Base-by-base conservation (phyloP, 2,113 vertebrate genomes). In the Empidonax traillii region DNA sequence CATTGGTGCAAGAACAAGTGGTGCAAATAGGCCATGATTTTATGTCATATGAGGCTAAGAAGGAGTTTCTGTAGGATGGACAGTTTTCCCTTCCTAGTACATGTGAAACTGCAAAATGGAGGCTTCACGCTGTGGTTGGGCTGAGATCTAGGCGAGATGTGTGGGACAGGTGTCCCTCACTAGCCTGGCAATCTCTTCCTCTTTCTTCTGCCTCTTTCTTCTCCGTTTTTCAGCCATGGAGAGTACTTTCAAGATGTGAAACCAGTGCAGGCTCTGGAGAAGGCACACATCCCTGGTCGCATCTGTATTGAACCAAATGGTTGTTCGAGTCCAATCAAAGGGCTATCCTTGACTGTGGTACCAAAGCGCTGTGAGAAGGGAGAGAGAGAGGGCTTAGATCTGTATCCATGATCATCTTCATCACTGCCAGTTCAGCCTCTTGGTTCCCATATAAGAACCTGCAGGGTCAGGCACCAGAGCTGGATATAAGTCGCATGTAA, bases 221-320 rank as follows among this genome's bases (percentile, higher is more conserved):
- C 74, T 93, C 37, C 79, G 8, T 11, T 68, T 90, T 65, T 90
- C 11, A 53, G 46, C 55, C 61, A 21, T 19, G 39, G 56, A 74
- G 35, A 71, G 35, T 71, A 66, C 63, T 95, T 93, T 95, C 55
- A 55, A 81, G 90, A 86, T 84, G 67, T 86, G 87, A 94, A 95
- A 94, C 59, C 47, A 49, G 33, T 46, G 14, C 56, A 73, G 61
- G 61, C 53, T 83, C 37, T 83, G 79, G 27, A 49, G 59, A 69
- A 80, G 9, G 24, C 73, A 52, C 39, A 58, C n/a, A 17, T 23
- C 20, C 24, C 30, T 37, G 21, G 63, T 93, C 51, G 87, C n/a
- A 61, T 82, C 72, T 12, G 31, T 90, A 25, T 89, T 74, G 76
- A 87, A 72, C 31, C 28, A 67, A 82, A 51, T 37, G 33, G 25